Evolutionary conservation across 2,113 vertebrate genomes (phyloP).

Genomic region (Centrocercus urophasianus): DNA sequence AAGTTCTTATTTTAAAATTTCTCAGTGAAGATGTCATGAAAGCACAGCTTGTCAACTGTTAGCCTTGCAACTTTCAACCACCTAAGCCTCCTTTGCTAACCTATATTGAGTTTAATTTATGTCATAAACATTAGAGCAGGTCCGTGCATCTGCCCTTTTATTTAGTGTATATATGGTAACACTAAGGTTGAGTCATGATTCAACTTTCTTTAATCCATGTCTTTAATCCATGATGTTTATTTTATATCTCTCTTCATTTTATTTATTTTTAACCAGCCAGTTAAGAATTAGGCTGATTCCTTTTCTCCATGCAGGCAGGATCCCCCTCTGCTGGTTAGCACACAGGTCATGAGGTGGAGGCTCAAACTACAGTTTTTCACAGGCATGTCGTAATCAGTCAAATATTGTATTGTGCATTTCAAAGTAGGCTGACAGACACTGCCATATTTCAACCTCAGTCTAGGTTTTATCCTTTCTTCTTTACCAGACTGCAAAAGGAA

Average conservation of each 20-base stretch:
- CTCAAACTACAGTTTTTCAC: background rate
- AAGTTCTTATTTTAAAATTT: background rate
- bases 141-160: background rate
- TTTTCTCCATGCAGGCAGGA: background rate
- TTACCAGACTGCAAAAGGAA: background rate
- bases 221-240: background rate
- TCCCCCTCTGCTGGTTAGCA: background rate
- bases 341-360: background rate
- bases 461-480: background rate
- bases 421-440: background rate
- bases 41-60: background rate
- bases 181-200: background rate
- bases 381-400: background rate
- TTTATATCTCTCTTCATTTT: background rate
- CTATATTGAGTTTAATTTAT: background rate
- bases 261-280: background rate
- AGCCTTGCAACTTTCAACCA: background rate
- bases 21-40: background rate
- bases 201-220: background rate
- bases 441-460: background rate
- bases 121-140: background rate
- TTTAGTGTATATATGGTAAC: background rate
- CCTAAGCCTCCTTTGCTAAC: background rate
- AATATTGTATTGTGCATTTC: background rate
- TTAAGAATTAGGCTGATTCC: background rate